Conservation (phyloP, 2,888 invertebrate species). For the Frankliniella intonsa region DNA sequence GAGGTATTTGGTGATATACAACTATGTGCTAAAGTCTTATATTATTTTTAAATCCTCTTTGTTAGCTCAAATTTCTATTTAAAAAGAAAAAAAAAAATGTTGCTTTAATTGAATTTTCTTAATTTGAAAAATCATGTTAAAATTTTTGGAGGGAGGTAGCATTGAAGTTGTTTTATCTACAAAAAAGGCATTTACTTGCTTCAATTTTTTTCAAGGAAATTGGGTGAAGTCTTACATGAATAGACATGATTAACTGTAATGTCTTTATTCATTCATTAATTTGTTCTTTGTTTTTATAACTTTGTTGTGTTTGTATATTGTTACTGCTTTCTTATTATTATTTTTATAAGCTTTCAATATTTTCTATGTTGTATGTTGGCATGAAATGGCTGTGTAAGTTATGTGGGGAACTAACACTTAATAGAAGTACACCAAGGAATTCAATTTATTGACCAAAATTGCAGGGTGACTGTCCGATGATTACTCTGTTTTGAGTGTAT, state of each 20-base stretch:
- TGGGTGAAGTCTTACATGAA: not conserved
- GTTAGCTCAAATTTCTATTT: not conserved
- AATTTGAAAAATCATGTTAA: not conserved
- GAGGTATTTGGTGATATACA: conserved; percentile 2
- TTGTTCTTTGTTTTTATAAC: conserved; percentile 15
- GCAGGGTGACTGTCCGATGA: not conserved
- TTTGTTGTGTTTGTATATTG: conserved; percentile 25
- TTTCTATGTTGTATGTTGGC: not conserved
- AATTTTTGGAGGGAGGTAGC: not conserved
- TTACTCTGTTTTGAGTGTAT: no score
- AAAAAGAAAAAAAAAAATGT: not conserved
- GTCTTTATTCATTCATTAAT: not conserved
- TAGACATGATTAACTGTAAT: not conserved
- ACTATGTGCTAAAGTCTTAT: not conserved
- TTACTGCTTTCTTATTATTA: not conserved
- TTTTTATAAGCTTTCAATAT: conserved; percentile 5
- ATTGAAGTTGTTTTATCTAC: not conserved
- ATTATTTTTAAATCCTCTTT: not conserved
- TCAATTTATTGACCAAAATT: not conserved
- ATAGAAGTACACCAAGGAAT: not conserved
- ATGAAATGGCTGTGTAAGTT: conserved; percentile 19
- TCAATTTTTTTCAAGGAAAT: not conserved
- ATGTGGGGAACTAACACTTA: not conserved
- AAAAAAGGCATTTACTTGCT: not conserved
- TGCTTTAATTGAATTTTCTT: not conserved